These are phyloP conservation scores for Sabellastarte sp. DNA, from an alignment of 2,888 invertebrate species.

Conservation along the genomic window DNA sequence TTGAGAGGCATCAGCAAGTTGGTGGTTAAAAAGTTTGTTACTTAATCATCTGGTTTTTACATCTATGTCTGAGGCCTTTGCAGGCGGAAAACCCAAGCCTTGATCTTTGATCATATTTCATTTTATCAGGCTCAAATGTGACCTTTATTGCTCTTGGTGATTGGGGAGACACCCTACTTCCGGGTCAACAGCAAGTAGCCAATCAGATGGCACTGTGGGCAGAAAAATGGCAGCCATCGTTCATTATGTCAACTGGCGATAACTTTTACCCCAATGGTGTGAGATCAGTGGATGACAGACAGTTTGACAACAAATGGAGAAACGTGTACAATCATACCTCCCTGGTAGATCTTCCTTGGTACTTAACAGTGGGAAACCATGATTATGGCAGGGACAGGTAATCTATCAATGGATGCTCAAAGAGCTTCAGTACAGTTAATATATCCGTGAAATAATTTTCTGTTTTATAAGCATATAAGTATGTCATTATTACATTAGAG, in stretches of 20 bases:
- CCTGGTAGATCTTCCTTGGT: constrained; percentile 5
- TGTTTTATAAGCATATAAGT: too few relatives aligned
- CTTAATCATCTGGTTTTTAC: too few relatives aligned
- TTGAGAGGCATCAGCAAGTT: too few relatives aligned
- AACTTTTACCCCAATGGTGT: constrained; percentile 8
- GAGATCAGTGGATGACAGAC: background rate
- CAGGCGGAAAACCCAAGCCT: too few relatives aligned
- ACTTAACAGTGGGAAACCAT: constrained; percentile 1
- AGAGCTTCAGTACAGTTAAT: too few relatives aligned
- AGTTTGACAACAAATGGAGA: constrained; percentile 7
- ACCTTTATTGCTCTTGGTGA: constrained; percentile 13
- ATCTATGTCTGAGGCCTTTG: too few relatives aligned
- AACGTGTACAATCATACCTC: constrained; percentile 9
- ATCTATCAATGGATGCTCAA: too few relatives aligned
- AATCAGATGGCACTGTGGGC: constrained; percentile 3
- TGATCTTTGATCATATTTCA: too few relatives aligned
- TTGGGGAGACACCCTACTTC: constrained; percentile 9
- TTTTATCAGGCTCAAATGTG: too few relatives aligned
- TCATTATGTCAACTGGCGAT: constrained; percentile 1
- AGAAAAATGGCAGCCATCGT: background rate
- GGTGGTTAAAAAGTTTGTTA: too few relatives aligned
- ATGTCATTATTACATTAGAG: too few relatives aligned
- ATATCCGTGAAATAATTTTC: too few relatives aligned
- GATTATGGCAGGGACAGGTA: constrained; percentile 1
- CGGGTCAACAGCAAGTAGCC: constrained; percentile 8